Conservation (phyloP, 2,797 vertebrate species). For the Thamnophis elegans region DNA sequence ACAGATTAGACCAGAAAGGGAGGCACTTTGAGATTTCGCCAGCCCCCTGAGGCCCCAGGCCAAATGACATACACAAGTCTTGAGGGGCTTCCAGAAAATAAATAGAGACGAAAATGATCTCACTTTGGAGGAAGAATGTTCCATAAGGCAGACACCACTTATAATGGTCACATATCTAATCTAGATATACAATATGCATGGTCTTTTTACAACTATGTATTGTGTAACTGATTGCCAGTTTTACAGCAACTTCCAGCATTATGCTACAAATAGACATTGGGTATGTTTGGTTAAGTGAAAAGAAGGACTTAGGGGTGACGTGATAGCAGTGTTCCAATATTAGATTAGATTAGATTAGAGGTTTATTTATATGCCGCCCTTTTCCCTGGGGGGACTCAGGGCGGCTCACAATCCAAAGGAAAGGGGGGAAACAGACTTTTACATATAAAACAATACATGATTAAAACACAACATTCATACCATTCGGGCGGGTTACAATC, state of each 20-base stretch:
- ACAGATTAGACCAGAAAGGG: neutral
- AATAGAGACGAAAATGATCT: neutral
- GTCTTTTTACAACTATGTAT: neutral
- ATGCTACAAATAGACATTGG: neutral
- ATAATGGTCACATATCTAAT: neutral
- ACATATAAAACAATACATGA: too few relatives aligned
- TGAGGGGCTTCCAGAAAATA: neutral
- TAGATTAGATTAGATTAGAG: too few relatives aligned
- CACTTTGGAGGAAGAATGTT: neutral
- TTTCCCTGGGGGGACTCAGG: too few relatives aligned
- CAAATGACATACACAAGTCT: neutral
- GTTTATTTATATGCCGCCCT: too few relatives aligned
- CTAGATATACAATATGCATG: neutral
- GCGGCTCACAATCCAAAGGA: too few relatives aligned
- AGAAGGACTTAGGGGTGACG: too few relatives aligned
- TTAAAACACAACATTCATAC: too few relatives aligned
- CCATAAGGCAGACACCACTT: neutral
- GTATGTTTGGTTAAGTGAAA: too few relatives aligned
- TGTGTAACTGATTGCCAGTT: neutral
- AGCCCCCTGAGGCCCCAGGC: neutral
- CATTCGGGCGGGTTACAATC: too few relatives aligned
- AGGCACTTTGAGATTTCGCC: neutral
- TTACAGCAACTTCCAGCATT: neutral
- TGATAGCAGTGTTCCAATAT: too few relatives aligned
- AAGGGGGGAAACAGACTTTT: too few relatives aligned